These are phyloP conservation scores for Anguilla rostrata DNA, from an alignment of 2,113 vertebrate genomes.

Conservation along the genomic window DNA sequence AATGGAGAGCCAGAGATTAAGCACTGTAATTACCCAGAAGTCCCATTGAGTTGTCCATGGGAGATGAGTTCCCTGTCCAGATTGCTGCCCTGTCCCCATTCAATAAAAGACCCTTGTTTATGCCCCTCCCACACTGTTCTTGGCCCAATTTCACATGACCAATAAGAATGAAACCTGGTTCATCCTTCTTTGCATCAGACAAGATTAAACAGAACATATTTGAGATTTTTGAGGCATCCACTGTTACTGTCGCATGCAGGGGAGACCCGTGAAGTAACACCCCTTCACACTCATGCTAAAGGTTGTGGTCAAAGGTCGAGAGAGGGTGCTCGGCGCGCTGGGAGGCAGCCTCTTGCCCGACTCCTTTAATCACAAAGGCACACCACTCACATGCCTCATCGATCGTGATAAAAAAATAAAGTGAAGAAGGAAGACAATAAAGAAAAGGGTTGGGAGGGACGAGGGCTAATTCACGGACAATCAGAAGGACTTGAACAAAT, in stretches of 20 bases:
- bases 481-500: not conserved
- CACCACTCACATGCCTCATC: not conserved
- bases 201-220: not conserved
- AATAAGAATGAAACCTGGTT: slow-evolving; percentile 17
- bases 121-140: not conserved
- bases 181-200: not conserved
- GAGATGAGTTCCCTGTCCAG: slow-evolving; percentile 27
- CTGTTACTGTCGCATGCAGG: slow-evolving; percentile 17
- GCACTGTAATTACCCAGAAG: slow-evolving; percentile 59
- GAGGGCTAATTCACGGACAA: not conserved
- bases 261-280: not conserved
- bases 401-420: not conserved
- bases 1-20: slow-evolving; percentile 64
- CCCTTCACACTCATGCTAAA: not conserved
- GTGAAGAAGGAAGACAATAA: not conserved
- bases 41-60: slow-evolving; percentile 20
- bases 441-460: not conserved
- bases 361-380: slow-evolving; percentile 15
- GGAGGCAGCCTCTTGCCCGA: not conserved
- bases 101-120: slow-evolving; percentile 12
- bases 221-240: slow-evolving; percentile 30
- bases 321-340: not conserved
- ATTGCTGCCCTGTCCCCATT: slow-evolving; percentile 22
- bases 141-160: slow-evolving; percentile 7
- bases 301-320: not conserved